Evolutionary conservation across 2,888 invertebrate species (phyloP).

Genomic region (Melieria picta): DNA sequence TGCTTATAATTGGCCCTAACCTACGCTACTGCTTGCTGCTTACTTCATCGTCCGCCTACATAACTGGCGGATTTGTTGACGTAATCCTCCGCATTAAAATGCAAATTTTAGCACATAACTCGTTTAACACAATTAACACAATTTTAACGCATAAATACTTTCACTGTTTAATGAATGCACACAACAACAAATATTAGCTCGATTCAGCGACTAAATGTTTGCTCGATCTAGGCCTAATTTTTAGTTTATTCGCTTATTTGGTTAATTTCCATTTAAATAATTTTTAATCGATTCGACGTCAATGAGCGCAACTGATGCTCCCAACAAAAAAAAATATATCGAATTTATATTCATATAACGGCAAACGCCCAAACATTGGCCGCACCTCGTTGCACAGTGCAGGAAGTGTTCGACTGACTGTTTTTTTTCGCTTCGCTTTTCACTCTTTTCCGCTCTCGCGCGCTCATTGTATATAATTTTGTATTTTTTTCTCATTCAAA

Average conservation of each 20-base stretch:
- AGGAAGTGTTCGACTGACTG: not conserved
- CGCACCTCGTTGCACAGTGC: too few species aligned
- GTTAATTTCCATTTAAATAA: slow-evolving; percentile 57
- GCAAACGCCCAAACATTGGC: too few species aligned
- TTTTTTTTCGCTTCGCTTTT: not conserved
- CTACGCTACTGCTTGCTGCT: not conserved
- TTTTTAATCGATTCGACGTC: slow-evolving; percentile 34
- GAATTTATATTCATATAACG: too few species aligned
- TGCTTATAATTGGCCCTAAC: too few species aligned
- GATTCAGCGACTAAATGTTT: slow-evolving; percentile 40
- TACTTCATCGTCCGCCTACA: not conserved
- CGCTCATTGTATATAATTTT: slow-evolving; percentile 19
- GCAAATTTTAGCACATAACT: slow-evolving; percentile 31
- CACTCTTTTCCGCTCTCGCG: not conserved
- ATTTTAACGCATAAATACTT: slow-evolving; percentile 43
- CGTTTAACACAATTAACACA: too few species aligned
- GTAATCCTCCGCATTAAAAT: slow-evolving; percentile 23
- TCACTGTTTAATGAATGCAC: slow-evolving; percentile 47
- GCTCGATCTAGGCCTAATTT: slow-evolving; percentile 43
- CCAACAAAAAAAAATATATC: too few species aligned
- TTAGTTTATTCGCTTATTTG: slow-evolving; percentile 47
- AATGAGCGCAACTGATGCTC: not conserved
- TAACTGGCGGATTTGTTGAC: slow-evolving; percentile 21
- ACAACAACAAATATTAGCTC: too few species aligned
- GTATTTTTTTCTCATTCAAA: slow-evolving; percentile 40